Evolutionary conservation across 1,140 invertebrate genomes (phyloP).

Genomic region (Psilanteris sp.): DNA sequence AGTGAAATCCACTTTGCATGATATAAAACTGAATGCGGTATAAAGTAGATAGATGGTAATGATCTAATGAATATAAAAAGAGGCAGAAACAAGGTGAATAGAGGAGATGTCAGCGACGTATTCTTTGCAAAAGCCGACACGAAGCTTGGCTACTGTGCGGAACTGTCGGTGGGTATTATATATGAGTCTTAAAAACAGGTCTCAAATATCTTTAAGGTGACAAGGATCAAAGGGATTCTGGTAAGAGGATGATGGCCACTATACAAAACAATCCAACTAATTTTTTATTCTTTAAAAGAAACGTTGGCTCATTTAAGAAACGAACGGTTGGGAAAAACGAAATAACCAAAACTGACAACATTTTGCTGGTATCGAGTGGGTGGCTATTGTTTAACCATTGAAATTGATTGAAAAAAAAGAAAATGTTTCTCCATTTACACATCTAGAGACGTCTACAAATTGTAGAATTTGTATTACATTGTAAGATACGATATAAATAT

Average conservation of each 20-base stretch:
- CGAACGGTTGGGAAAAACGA: too few relatives aligned
- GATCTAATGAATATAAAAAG: slow-evolving; percentile 61
- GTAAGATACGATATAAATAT: too few relatives aligned
- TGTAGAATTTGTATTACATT: too few relatives aligned
- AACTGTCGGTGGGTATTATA: slow-evolving; percentile 55
- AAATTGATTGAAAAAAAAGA: too few relatives aligned
- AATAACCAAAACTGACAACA: too few relatives aligned
- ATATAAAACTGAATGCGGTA: slow-evolving; percentile 47
- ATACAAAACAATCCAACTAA: slow-evolving; percentile 65
- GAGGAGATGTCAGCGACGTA: slow-evolving; percentile 42
- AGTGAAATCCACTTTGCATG: slow-evolving; percentile 47
- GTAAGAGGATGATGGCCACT: slow-evolving; percentile 60
- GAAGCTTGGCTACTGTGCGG: slow-evolving; percentile 36
- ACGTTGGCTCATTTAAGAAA: neutral
- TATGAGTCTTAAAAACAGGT: slow-evolving; percentile 58
- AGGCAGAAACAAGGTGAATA: slow-evolving; percentile 32
- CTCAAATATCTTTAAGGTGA: slow-evolving; percentile 51
- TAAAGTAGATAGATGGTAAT: slow-evolving; percentile 52
- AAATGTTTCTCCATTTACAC: too few relatives aligned
- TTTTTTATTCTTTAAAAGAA: slow-evolving; percentile 21
- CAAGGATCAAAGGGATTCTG: slow-evolving; percentile 56
- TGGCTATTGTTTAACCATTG: too few relatives aligned
- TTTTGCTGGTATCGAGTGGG: too few relatives aligned
- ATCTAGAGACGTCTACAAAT: too few relatives aligned
- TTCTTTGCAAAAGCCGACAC: slow-evolving; percentile 58